phyloP scores from a whole-genome alignment of 1,140 invertebrate species.

The Sminthurides bifidus region DNA sequence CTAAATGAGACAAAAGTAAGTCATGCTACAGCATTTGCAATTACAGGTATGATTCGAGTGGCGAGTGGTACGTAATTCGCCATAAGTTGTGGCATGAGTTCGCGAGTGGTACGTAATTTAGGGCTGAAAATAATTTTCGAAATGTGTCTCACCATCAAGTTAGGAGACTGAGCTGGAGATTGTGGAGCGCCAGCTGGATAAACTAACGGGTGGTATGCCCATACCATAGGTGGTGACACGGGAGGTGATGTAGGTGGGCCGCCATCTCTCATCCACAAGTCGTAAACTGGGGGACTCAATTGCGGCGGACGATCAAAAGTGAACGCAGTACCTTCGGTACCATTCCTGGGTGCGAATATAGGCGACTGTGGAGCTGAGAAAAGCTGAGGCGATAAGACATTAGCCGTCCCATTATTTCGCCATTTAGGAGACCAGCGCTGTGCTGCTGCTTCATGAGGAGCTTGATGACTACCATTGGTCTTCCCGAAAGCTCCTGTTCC shows the following conservation, averaged over 20 bases:
- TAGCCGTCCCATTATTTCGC: not conserved
- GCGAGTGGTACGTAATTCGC: not conserved
- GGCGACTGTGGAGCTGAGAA: not conserved
- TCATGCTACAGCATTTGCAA: not conserved
- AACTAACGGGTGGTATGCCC: constrained; percentile 21
- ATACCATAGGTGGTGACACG: constrained; percentile 20
- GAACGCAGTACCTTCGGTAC: not conserved
- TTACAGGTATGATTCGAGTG: not conserved
- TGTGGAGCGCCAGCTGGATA: constrained; percentile 13
- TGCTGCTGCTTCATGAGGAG: not conserved
- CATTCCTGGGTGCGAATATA: not conserved
- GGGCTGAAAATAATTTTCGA: not conserved
- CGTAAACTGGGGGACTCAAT: constrained; percentile 11
- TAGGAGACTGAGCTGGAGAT: not conserved
- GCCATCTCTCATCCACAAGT: constrained; percentile 18
- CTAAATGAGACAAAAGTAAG: not conserved
- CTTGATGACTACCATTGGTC: not conserved
- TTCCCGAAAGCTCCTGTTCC: not conserved
- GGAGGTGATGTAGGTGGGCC: constrained; percentile 4
- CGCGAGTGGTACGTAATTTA: too few species aligned
- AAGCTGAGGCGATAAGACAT: not conserved
- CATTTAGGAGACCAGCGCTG: not conserved
- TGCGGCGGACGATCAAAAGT: constrained; percentile 1
- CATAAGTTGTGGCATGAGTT: not conserved
- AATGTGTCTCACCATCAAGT: not conserved